phyloP scores from a whole-genome alignment of 2,888 invertebrate genomes.

The Agrotis puta region DNA sequence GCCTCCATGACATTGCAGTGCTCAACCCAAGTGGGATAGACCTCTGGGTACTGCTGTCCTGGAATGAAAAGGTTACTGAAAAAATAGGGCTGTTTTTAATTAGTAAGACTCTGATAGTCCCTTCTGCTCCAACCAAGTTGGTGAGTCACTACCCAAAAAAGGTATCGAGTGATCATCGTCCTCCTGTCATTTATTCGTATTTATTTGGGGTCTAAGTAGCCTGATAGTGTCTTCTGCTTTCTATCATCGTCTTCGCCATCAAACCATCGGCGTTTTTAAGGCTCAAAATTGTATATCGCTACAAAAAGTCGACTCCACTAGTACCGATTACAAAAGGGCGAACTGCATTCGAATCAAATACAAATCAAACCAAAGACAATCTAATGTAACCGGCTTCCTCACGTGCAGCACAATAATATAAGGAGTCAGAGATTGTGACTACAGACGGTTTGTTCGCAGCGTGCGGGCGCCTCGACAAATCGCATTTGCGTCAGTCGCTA shows the following conservation, averaged over 20 bases:
- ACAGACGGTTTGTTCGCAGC: slow-evolving; percentile 60
- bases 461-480: slow-evolving; percentile 70
- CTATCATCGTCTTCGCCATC: neutral
- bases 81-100: no score
- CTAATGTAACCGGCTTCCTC: slow-evolving; percentile 22
- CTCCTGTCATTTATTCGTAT: neutral
- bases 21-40: no score
- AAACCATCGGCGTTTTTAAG: no score
- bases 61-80: no score
- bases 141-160: no score
- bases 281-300: neutral
- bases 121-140: no score
- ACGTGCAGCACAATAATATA: slow-evolving; percentile 57
- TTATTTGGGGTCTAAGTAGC: neutral
- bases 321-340: neutral
- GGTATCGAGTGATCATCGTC: no score
- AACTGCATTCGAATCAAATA: neutral
- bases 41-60: no score
- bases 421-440: slow-evolving; percentile 49
- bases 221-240: neutral
- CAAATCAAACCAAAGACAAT: slow-evolving; percentile 26
- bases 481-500: slow-evolving; percentile 72
- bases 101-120: no score
- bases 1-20: no score
- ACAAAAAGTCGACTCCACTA: neutral